Percentiles rank a stretch among this genome's conserved stretches.
phyloP scores from a whole-genome alignment of 2,113 vertebrate genomes.

The Opisthocomus hoazin region DNA sequence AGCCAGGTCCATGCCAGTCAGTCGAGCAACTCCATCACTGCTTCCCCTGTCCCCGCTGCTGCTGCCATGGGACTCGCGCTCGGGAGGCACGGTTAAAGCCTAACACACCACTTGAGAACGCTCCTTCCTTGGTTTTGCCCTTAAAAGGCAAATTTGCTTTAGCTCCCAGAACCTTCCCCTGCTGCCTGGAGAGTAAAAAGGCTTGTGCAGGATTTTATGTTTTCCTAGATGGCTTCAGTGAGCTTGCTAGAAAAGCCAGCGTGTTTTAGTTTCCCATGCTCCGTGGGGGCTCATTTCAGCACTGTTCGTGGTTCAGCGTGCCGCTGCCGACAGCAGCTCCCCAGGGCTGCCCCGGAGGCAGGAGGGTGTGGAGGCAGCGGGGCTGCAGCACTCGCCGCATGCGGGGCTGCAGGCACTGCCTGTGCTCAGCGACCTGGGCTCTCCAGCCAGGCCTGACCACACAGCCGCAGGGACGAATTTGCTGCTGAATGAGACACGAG shows the following conservation, averaged over 20 bases:
- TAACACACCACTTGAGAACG: background rate
- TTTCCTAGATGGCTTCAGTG: background rate
- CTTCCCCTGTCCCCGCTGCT: background rate
- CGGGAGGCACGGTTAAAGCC: background rate
- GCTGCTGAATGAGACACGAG: background rate
- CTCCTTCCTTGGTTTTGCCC: background rate
- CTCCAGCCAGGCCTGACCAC: background rate
- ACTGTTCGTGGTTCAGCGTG: background rate
- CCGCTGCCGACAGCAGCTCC: background rate
- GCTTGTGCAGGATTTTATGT: background rate
- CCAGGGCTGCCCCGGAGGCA: background rate
- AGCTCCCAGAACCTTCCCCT: background rate
- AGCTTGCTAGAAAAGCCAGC: background rate
- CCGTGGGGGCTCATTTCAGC: background rate
- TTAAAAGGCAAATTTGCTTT: background rate
- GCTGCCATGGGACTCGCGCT: background rate
- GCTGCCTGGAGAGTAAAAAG: background rate
- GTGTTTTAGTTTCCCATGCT: background rate
- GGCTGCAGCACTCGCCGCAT: accelerated
- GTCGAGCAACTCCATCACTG: background rate
- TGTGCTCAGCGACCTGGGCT: background rate
- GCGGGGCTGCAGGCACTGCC: background rate
- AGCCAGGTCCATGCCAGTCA: background rate
- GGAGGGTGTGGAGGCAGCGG: too few species aligned
- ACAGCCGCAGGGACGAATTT: background rate